Percentiles rank a stretch among this genome's conserved stretches.
Conservation (phyloP, 2,113 vertebrate species). For the Xyliphius kryptos region DNA sequence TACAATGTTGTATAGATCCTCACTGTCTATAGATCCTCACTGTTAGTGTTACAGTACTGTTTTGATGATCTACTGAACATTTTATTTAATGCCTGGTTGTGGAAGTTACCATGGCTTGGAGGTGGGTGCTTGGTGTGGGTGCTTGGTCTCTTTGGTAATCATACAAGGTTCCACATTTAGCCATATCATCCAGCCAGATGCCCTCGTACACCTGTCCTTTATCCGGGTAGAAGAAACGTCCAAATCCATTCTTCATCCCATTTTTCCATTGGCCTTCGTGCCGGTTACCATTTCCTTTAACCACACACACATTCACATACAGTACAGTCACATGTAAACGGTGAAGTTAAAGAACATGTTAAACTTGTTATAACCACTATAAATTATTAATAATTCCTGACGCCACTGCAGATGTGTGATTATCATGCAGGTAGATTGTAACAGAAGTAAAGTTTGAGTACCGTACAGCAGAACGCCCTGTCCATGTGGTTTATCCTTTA, state of each 20-base stretch:
- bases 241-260: slow-evolving; percentile 76
- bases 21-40: no score
- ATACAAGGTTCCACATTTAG: slow-evolving; percentile 78
- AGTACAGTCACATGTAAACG: neutral
- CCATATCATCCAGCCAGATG: slow-evolving; percentile 72
- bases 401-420: no score
- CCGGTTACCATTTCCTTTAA: slow-evolving; percentile 70
- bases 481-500: slow-evolving; percentile 61
- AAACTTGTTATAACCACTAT: no score
- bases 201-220: slow-evolving; percentile 80
- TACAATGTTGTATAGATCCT: no score
- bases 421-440: no score
- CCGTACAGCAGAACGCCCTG: slow-evolving; percentile 69
- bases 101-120: no score
- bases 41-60: no score
- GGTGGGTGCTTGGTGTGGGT: slow-evolving; percentile 53
- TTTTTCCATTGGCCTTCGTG: slow-evolving; percentile 80
- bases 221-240: slow-evolving; percentile 72
- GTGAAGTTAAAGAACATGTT: no score
- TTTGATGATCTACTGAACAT: no score
- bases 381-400: no score
- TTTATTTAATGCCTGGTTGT: no score
- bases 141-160: slow-evolving; percentile 68
- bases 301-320: slow-evolving; percentile 18
- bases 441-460: slow-evolving; percentile 38